Base-by-base conservation (phyloP, 2,113 vertebrate species). In the Corythaeola cristata region DNA sequence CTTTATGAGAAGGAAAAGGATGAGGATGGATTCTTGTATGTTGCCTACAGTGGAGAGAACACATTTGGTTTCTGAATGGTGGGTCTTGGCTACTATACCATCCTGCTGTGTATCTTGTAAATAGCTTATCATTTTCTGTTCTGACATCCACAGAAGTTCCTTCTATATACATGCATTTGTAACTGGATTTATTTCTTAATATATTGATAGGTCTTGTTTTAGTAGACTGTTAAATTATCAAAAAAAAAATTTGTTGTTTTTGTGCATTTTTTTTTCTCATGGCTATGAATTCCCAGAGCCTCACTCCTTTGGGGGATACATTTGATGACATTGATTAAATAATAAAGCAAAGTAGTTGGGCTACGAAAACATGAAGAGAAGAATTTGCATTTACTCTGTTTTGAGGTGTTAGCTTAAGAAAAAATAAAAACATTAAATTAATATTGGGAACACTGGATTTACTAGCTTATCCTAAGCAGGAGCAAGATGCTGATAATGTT, bases 1-100 rank as follows among this genome's bases (percentile, higher is more conserved):
- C 99, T 99, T 94, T 99, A 99, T 27, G 99, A 99, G 97, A 99
- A 99, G 97, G 99, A 99, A 97, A 99, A 99, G 96, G 99, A 99
- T 60, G 99, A 99, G 96, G 99, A 99, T 56, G 99, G 99, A 93
- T 99, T 99, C 97, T 98, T 99, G 96, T 99, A 99, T 13, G 99
- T 99, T 98, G 99, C 99, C 93, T 99, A 99, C 98, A 99, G 99
- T 52, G 99, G 99, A 96, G 99, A 99, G 95, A 99, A 99, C 98
- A 99, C 99, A 15, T 99, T 99, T 75, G 99, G 99, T 96, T 98
- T 97, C 97, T 98, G 97, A 98, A 91, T 89, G 94, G 95, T 97
- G 91, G 76, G n/a, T 95, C 96, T 97, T 95, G 94, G 88, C 92
- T 95, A 56, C 92, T 93, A 85, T 93, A 93, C 88, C 69, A 83